Percentiles rank a stretch among this genome's conserved stretches.
Evolutionary conservation across 2,113 vertebrate species (phyloP).

Genomic region (Vidua chalybeata): DNA sequence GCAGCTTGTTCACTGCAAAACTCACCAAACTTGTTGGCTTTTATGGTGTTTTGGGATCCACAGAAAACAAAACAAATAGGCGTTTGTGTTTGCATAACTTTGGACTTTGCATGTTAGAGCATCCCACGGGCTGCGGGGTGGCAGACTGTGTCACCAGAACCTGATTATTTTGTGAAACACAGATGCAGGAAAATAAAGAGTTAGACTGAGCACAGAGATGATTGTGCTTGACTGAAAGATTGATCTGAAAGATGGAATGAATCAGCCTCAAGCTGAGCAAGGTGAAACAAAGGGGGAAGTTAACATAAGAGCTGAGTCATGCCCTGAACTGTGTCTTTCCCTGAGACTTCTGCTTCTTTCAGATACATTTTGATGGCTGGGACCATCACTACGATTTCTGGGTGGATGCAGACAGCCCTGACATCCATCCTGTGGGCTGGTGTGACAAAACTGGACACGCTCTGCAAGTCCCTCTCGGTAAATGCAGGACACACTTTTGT

Average conservation of each 20-base stretch:
- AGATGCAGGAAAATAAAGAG: not conserved
- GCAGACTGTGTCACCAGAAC: not conserved
- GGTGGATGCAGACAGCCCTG: conserved; percentile 86
- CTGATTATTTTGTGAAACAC: not conserved
- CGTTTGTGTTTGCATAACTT: not conserved
- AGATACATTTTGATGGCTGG: conserved; percentile 93
- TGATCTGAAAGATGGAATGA: not conserved
- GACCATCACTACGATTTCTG: conserved; percentile 85
- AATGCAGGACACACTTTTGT: not conserved
- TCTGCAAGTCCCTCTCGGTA: conserved; percentile 84
- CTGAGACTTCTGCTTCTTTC: conserved; percentile 3
- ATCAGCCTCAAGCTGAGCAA: not conserved
- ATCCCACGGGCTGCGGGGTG: not conserved
- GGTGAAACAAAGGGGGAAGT: not conserved
- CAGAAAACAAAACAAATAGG: not conserved
- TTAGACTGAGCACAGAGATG: not conserved
- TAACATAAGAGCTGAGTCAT: conserved; percentile 27
- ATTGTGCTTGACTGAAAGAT: not conserved
- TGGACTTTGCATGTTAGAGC: not conserved
- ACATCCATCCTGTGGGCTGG: conserved; percentile 89
- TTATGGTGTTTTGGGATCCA: not conserved
- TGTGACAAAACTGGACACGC: conserved; percentile 89
- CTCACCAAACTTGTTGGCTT: not conserved
- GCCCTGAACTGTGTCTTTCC: not conserved
- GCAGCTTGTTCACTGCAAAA: not conserved